Evolutionary conservation across 37 sponge, comb jelly and placozoan genomes (phyloP), one percentile per base, ranked within the genome.

Genomic region (Petrosia ficiformis): DNA sequence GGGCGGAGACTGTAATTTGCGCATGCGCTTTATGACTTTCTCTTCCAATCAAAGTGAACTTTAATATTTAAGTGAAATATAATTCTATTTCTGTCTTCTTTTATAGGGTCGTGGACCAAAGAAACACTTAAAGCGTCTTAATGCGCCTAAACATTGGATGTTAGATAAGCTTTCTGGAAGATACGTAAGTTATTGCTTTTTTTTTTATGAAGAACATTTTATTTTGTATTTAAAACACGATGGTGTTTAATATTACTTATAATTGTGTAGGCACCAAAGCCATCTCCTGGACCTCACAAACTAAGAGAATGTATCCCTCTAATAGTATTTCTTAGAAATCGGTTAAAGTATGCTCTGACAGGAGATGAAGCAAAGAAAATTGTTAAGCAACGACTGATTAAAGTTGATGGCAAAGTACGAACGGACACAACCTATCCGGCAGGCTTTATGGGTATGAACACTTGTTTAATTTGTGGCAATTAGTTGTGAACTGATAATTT

Each of bases 71-170:
- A n/a, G n/a, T n/a, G n/a, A n/a, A n/a, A n/a, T n/a, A n/a, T n/a
- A n/a, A n/a, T n/a, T n/a, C n/a, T n/a, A n/a, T n/a, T n/a, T 4
- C 54, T 19, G 40, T 21, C 34, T 11, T 24, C 21, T 76, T 71
- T 76, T 77, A 14, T 80, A 86, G 99, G 79, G 67, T 63, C 86
- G 99, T 63, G 99, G 99, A 37, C 99, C 99, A 3, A 95, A 96
- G 86, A 98, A 95, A 81, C 99, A 98, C 59, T 43, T 98, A 80
- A 98, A 98, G 96, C 89, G 99, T 66, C 68, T 90, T 32, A 85
- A 95, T 54, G 99, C 99, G 29, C 99, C 99, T 30, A 92, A 86
- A 40, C 97, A 95, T 79, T 98, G 99, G 99, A 98, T 98, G 99
- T 59, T 98, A 56, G 99, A 98, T 86, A 98, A 98, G 81, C 82